These are phyloP conservation scores for Eospalax fontanierii DNA, from an alignment of 2,797 vertebrate genomes.

Conservation along the genomic window DNA sequence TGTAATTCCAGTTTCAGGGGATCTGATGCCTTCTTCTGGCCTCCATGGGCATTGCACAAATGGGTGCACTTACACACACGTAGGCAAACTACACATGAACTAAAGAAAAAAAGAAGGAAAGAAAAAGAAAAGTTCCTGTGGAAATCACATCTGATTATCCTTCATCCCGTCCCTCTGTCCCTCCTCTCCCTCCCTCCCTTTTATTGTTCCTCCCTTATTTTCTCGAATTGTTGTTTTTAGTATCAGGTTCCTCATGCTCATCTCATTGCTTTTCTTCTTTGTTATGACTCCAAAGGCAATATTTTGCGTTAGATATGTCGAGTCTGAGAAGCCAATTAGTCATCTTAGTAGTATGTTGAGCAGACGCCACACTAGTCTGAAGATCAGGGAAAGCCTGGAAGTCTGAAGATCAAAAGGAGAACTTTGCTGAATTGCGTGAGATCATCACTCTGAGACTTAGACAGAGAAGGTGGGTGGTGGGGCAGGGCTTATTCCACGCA, in stretches of 20 bases:
- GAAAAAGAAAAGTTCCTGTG: no score
- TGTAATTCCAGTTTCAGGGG: no score
- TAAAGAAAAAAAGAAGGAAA: no score
- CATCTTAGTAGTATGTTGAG: not conserved
- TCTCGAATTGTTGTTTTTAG: not conserved
- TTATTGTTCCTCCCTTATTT: fast-evolving
- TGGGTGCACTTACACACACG: no score
- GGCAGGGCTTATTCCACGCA: not conserved
- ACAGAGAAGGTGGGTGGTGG: not conserved
- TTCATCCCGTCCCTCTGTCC: not conserved
- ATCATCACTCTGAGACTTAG: slow-evolving; percentile 32
- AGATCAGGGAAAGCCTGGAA: not conserved
- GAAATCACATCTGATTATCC: not conserved
- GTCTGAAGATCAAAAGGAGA: slow-evolving; percentile 58
- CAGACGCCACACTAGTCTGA: not conserved
- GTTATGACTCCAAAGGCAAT: not conserved
- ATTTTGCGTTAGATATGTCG: not conserved
- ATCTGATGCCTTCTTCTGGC: no score
- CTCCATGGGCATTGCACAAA: no score
- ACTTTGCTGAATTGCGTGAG: slow-evolving; percentile 6
- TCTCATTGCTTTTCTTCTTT: not conserved
- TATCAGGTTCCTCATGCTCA: not conserved
- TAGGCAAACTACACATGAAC: no score
- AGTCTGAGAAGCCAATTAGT: slow-evolving; percentile 53
- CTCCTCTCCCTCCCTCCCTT: fast-evolving